Evolutionary conservation across 2,113 vertebrate species (phyloP).

Genomic region (Nothoprocta perdicaria): DNA sequence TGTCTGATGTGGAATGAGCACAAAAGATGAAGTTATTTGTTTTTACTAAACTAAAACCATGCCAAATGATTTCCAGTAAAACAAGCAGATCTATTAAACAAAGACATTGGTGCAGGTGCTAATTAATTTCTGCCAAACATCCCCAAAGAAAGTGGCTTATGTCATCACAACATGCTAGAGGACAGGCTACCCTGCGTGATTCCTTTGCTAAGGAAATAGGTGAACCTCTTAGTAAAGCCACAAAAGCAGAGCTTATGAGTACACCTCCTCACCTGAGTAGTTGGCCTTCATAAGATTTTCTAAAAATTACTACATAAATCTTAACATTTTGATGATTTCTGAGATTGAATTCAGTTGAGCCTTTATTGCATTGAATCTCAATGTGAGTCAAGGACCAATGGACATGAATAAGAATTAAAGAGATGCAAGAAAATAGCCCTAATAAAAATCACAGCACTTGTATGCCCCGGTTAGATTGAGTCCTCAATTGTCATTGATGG

Average conservation of each 20-base stretch:
- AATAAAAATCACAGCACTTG: constrained; percentile 29
- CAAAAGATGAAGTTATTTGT: not conserved
- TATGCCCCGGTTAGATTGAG: constrained; percentile 50
- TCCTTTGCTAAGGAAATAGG: not conserved
- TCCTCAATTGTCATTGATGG: constrained; percentile 67
- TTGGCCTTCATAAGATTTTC: constrained; percentile 21
- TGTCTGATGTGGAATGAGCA: not conserved
- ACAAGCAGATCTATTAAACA: constrained; percentile 26
- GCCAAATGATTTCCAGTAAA: not conserved
- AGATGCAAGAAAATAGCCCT: constrained; percentile 58
- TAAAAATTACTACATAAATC: constrained; percentile 53
- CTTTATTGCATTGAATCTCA: constrained; percentile 55
- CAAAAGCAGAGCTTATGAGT: not conserved
- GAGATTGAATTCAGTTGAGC: constrained; percentile 60
- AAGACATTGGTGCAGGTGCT: not conserved
- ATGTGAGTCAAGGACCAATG: constrained; percentile 33
- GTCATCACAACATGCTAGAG: constrained; percentile 8
- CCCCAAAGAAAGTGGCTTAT: constrained; percentile 29
- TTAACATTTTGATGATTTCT: constrained; percentile 64
- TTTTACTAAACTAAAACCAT: not conserved
- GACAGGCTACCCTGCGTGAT: not conserved
- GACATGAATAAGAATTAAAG: constrained; percentile 69
- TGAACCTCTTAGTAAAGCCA: not conserved
- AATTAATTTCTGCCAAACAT: constrained; percentile 34
- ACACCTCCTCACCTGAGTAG: not conserved